phyloP scores from a whole-genome alignment of 1,140 invertebrate species.

The Drosophila tropicalis region DNA sequence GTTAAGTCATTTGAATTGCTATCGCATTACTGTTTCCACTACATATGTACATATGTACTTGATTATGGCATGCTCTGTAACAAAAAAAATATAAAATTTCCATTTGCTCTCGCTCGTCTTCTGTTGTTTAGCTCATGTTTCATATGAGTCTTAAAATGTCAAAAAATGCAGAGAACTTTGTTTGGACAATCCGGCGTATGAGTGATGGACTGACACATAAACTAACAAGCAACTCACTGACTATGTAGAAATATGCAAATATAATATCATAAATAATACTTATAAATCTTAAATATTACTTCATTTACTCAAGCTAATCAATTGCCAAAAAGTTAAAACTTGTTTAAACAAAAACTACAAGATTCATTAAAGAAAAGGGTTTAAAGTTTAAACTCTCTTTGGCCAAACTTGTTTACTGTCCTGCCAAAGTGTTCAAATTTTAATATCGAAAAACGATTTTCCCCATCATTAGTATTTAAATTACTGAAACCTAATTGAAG shows the following conservation, averaged over 20 bases:
- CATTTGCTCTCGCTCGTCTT: no score
- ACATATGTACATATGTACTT: no score
- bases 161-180: conserved; percentile 14
- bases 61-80: background rate
- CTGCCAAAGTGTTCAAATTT: no score
- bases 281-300: background rate
- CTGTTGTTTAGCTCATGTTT: background rate
- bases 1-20: conserved; percentile 4
- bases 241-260: background rate
- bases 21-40: conserved; percentile 2
- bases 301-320: background rate
- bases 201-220: conserved; percentile 25
- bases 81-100: background rate
- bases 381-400: no score
- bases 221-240: background rate
- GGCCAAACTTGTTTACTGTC: no score
- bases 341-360: no score
- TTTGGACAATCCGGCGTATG: conserved; percentile 49
- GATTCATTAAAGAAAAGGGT: no score
- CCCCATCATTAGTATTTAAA: no score
- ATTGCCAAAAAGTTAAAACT: no score
- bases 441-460: no score
- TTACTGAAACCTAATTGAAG: no score
- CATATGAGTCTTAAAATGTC: conserved; percentile 5
- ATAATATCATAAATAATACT: background rate